Evolutionary conservation across 2,113 vertebrate genomes (phyloP), one percentile per base, ranked within the genome.

Genomic region (Crotalus tigris): DNA sequence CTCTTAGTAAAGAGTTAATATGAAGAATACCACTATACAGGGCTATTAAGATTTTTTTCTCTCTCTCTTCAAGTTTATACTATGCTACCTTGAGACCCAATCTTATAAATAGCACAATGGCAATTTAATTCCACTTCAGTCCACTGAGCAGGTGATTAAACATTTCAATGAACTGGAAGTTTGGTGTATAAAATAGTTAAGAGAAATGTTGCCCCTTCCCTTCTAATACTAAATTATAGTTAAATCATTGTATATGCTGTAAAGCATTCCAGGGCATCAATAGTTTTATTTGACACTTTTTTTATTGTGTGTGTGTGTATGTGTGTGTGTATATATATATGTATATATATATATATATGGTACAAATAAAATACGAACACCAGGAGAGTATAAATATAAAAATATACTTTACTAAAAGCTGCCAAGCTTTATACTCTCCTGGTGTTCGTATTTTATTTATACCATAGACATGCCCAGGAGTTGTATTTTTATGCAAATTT

Each of bases 281-380:
- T 29, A 86, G 10, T 46, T 89, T 93, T 85, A 94, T 0, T 92
- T 92, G 96, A 95, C 96, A 92, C 95, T 95, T 94, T 96, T 96
- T 95, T 92, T 89, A 39, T 39, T 39, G 39, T 39, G 39, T 39
- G 39, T 39, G 39, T 39, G 39, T 39, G 39, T 39, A 0, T 39
- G 0, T 39, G 39, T 39, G 39, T 39, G 39, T 39, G 39, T 39
- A 2, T 39, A 39, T 39, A 39, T 39, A 39, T n/a, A n/a, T n/a
- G n/a, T n/a, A n/a, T n/a, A n/a, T n/a, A 92, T 26, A 33, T 33
- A 33, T 33, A 33, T 33, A 33, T 33, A 33, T 39, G 39, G 39
- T 39, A 39, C 39, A 39, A 39, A 39, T 39, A 39, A 39, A 39
- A 39, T 39, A 39, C 39, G 39, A 39, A 39, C 39, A 39, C 39